Evolutionary conservation across 2,797 vertebrate species (phyloP).

Genomic region (Microhierax caerulescens): DNA sequence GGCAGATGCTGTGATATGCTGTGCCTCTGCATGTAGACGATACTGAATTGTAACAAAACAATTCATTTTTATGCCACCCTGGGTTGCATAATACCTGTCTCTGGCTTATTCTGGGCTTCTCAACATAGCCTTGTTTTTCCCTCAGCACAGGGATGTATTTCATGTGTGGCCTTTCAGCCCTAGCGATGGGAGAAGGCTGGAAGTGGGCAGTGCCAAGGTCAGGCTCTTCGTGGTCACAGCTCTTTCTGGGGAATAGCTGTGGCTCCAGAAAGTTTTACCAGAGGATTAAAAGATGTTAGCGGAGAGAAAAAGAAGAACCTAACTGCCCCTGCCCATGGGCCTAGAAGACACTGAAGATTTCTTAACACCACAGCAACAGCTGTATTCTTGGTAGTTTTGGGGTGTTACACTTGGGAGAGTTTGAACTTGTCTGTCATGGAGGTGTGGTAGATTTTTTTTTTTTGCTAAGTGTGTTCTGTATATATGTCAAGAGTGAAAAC

Average conservation of each 20-base stretch:
- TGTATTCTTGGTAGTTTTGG: background rate
- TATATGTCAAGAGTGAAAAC: background rate
- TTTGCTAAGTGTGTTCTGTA: background rate
- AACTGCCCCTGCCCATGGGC: background rate
- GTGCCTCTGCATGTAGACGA: background rate
- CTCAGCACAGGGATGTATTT: background rate
- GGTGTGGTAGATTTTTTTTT: background rate
- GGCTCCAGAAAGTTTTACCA: background rate
- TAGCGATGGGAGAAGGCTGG: background rate
- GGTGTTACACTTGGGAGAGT: background rate
- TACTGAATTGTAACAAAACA: background rate
- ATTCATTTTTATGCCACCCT: rapidly evolving
- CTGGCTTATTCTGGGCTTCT: background rate
- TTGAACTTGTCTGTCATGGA: background rate
- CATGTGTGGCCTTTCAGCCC: background rate
- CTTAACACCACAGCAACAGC: background rate
- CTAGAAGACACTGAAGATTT: background rate
- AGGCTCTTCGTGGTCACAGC: background rate
- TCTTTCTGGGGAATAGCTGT: background rate
- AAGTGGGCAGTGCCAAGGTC: background rate
- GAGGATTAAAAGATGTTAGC: background rate
- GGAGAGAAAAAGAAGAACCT: background rate
- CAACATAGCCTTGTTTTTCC: rapidly evolving
- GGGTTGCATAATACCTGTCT: background rate
- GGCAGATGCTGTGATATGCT: rapidly evolving